These are phyloP conservation scores for Pangasius larnaudii DNA, from an alignment of 2,797 vertebrate species.

Conservation along the genomic window DNA sequence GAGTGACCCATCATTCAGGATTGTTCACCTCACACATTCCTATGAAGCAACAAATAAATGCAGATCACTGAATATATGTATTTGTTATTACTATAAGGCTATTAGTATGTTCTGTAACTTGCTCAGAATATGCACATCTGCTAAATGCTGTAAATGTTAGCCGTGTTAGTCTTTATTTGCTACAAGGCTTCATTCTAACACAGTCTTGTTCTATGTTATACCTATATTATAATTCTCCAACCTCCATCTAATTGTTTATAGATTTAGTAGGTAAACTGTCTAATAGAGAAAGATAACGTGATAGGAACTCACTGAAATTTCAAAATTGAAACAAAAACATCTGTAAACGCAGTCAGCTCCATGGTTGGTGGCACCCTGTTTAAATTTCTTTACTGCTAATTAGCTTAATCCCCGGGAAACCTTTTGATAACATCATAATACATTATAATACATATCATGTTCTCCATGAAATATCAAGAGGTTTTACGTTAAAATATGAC, in stretches of 20 bases:
- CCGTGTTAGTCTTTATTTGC: neutral
- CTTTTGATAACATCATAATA: neutral
- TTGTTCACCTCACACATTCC: neutral
- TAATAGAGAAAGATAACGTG: neutral
- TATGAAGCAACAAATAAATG: too few relatives aligned
- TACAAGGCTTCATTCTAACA: neutral
- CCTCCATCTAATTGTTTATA: neutral
- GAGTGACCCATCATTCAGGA: neutral
- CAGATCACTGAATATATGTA: too few relatives aligned
- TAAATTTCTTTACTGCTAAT: neutral
- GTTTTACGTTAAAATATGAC: neutral
- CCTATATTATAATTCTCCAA: too few relatives aligned
- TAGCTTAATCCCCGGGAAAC: neutral
- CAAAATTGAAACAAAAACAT: too few relatives aligned
- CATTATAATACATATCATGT: neutral
- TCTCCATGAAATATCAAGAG: conserved; percentile 1
- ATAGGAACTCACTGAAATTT: too few relatives aligned
- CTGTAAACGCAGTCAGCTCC: neutral
- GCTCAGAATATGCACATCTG: too few relatives aligned
- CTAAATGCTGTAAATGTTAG: too few relatives aligned
- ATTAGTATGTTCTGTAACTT: too few relatives aligned
- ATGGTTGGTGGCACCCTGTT: neutral
- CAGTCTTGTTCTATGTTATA: neutral
- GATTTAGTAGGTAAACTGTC: neutral
- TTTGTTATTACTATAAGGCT: too few relatives aligned